phyloP scores from a whole-genome alignment of 2,888 invertebrate genomes.

The Lepidocyrtinus sp. region DNA sequence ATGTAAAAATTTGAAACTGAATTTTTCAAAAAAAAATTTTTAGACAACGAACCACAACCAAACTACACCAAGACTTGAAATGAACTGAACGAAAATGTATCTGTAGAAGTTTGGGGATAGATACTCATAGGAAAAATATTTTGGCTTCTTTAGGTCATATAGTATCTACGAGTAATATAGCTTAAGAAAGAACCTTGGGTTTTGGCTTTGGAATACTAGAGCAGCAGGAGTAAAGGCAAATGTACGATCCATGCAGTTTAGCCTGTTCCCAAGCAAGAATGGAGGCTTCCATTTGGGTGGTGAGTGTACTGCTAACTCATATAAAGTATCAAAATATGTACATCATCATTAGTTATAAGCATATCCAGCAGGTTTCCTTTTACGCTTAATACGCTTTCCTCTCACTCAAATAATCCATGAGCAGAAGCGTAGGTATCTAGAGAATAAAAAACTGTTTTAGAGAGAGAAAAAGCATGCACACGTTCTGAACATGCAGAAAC shows the following conservation, averaged over 20 bases:
- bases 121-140: not conserved
- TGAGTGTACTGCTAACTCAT: not conserved
- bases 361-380: not conserved
- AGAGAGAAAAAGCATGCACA: conserved; percentile 7
- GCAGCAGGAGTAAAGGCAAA: not conserved
- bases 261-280: not conserved
- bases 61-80: conserved; percentile 15
- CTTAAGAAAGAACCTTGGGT: not conserved
- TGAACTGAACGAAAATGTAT: conserved; percentile 27
- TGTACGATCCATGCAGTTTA: not conserved
- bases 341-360: too few relatives aligned
- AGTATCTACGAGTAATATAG: too few relatives aligned
- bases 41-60: too few relatives aligned
- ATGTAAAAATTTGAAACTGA: too few relatives aligned
- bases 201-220: not conserved
- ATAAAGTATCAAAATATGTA: not conserved
- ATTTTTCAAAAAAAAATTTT: not conserved
- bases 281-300: not conserved
- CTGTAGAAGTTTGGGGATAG: not conserved
- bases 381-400: too few relatives aligned
- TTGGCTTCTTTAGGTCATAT: not conserved
- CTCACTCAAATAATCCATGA: too few relatives aligned
- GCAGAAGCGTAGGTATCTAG: too few relatives aligned
- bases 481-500: conserved; percentile 11
- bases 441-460: too few relatives aligned